Percentiles rank a stretch among this genome's conserved stretches.
Evolutionary conservation across 2,888 invertebrate species (phyloP).

Genomic region (Antheraea yamamai): DNA sequence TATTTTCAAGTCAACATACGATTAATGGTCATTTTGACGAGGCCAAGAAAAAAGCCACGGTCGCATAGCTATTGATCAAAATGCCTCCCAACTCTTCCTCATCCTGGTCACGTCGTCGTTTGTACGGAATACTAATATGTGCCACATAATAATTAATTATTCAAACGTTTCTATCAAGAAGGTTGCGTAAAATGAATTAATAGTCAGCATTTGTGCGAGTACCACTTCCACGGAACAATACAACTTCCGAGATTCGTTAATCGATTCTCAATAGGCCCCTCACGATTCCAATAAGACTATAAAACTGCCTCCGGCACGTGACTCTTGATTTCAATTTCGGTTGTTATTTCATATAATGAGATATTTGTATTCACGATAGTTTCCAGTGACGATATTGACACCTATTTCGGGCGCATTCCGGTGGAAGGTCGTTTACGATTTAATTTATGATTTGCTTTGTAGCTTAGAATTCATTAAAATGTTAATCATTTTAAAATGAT

Average conservation of each 20-base stretch:
- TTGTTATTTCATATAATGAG: conserved; percentile 44
- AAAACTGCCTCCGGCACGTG: conserved; percentile 41
- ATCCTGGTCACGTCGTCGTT: conserved; percentile 23
- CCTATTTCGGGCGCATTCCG: conserved; percentile 33
- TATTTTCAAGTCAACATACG: not conserved
- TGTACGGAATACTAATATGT: conserved; percentile 36
- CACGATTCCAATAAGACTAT: conserved; percentile 38
- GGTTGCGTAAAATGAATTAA: conserved; percentile 47
- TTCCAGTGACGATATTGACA: conserved; percentile 28
- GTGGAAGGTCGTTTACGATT: conserved; percentile 24
- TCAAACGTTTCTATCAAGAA: conserved; percentile 39
- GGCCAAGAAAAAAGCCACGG: not conserved
- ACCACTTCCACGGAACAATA: conserved; percentile 48
- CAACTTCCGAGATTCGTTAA: conserved; percentile 53
- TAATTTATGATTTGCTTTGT: conserved; percentile 16
- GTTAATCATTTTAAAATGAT: not conserved
- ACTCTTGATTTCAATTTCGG: conserved; percentile 53
- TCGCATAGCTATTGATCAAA: not conserved
- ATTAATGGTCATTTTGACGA: not conserved
- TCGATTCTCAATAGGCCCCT: conserved; percentile 37
- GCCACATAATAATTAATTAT: conserved; percentile 39
- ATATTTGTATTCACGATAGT: conserved; percentile 43
- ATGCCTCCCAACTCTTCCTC: conserved; percentile 1
- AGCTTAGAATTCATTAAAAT: not conserved
- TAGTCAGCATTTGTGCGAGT: conserved; percentile 38